A percentile compares a stretch with the other conserved stretches of the same genome.
phyloP scores from a whole-genome alignment of 2,888 invertebrate genomes.

The Drosophila diplacantha region DNA sequence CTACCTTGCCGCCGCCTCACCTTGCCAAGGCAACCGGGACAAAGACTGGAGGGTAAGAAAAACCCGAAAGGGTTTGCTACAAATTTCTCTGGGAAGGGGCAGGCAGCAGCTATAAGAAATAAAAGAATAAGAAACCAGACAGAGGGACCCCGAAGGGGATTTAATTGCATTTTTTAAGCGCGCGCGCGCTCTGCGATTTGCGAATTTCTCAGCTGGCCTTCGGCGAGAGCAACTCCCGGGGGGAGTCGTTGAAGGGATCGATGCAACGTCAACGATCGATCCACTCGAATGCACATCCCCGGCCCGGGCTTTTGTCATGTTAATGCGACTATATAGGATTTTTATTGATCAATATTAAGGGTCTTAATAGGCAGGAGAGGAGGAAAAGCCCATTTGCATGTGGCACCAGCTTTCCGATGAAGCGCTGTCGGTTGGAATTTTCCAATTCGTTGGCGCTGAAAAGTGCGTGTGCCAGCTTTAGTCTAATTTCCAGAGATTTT shows the following conservation, averaged over 20 bases:
- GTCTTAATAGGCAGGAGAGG: slow-evolving; percentile 58
- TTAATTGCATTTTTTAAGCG: slow-evolving; percentile 71
- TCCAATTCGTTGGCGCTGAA: slow-evolving; percentile 69
- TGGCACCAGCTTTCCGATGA: slow-evolving; percentile 31
- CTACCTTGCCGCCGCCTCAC: slow-evolving; percentile 35
- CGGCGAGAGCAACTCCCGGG: slow-evolving; percentile 37
- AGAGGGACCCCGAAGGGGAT: slow-evolving; percentile 48
- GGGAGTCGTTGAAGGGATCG: slow-evolving; percentile 24
- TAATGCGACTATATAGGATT: slow-evolving; percentile 73
- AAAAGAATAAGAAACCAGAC: slow-evolving; percentile 25
- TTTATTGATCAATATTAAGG: slow-evolving; percentile 71
- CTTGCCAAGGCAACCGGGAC: slow-evolving; percentile 14
- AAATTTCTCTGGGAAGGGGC: slow-evolving; percentile 51
- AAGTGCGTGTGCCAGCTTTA: slow-evolving; percentile 63
- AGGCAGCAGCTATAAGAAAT: slow-evolving; percentile 24
- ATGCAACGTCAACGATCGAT: slow-evolving; percentile 26
- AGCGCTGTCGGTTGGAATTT: slow-evolving; percentile 48
- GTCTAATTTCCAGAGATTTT: slow-evolving; percentile 35
- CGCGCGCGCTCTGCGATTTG: slow-evolving; percentile 62
- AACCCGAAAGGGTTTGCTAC: slow-evolving; percentile 55
- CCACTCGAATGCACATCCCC: slow-evolving; percentile 51
- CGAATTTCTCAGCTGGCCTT: slow-evolving; percentile 66
- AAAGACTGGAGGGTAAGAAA: slow-evolving; percentile 15
- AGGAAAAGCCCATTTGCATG: slow-evolving; percentile 65
- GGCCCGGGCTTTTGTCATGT: slow-evolving; percentile 65